Evolutionary conservation across 2,797 vertebrate species (phyloP).

Genomic region (Falco naumanni): DNA sequence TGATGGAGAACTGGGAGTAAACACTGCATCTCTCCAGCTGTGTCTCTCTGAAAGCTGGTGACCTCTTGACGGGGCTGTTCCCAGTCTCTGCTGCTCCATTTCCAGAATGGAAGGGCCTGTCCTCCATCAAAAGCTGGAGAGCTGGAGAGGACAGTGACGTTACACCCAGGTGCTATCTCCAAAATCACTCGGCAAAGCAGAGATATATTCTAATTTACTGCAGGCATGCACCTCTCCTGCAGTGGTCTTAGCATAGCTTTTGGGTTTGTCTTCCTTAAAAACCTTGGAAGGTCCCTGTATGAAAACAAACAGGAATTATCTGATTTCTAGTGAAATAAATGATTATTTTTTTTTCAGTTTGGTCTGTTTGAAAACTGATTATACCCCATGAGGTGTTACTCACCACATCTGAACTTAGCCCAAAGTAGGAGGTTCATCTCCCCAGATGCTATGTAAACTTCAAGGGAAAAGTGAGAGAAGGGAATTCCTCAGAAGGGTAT

Average conservation of each 20-base stretch:
- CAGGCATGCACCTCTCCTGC: not conserved
- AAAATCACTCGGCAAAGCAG: not conserved
- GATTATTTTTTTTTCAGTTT: not conserved
- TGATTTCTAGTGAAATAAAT: not conserved
- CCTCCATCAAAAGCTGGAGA: not conserved
- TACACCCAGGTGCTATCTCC: not conserved
- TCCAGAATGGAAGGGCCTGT: not conserved
- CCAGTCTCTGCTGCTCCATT: not conserved
- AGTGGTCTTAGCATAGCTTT: accelerated
- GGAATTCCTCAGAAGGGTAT: not conserved
- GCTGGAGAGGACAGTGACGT: not conserved
- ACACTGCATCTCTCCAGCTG: not conserved
- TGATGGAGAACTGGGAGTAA: not conserved
- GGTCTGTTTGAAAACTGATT: not conserved
- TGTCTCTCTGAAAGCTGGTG: not conserved
- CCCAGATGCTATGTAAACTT: not conserved
- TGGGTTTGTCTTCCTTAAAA: not conserved
- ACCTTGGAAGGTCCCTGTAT: not conserved
- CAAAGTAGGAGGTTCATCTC: not conserved
- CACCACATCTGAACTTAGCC: not conserved
- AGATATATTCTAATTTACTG: accelerated
- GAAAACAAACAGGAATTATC: not conserved
- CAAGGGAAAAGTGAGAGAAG: not conserved
- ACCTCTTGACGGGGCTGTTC: not conserved
- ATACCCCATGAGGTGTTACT: not conserved